These are phyloP conservation scores for Cepaea nemoralis DNA, from an alignment of 1,140 invertebrate genomes.

Conservation along the genomic window DNA sequence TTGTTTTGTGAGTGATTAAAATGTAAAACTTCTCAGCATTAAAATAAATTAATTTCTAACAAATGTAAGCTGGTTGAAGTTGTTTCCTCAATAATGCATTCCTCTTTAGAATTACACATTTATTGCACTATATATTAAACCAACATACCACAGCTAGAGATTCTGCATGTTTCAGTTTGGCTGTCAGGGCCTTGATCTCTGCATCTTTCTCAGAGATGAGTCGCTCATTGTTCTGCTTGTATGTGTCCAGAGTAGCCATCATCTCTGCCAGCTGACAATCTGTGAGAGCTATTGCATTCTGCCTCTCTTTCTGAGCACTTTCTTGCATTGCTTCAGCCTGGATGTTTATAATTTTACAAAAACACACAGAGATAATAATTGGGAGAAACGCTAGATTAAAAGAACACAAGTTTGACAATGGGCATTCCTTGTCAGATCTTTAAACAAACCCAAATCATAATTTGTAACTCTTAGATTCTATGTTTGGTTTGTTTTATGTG, in stretches of 20 bases:
- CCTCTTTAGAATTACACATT: too few species aligned
- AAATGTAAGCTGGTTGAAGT: too few species aligned
- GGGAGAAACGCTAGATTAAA: background rate
- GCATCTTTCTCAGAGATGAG: constrained; percentile 17
- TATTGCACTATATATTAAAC: too few species aligned
- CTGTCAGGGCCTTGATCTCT: constrained; percentile 1
- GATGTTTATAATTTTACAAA: background rate
- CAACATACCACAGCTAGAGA: background rate
- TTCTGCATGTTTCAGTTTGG: constrained; percentile 4
- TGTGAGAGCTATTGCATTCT: background rate
- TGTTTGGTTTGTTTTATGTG: too few species aligned
- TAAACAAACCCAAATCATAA: too few species aligned
- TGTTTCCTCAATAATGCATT: too few species aligned
- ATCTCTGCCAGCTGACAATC: constrained; percentile 32
- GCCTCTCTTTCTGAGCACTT: constrained; percentile 20
- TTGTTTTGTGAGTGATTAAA: too few species aligned
- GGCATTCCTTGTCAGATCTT: too few species aligned
- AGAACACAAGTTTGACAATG: too few species aligned
- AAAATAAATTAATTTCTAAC: too few species aligned
- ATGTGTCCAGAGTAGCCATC: constrained; percentile 33
- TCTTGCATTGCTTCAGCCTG: constrained; percentile 27
- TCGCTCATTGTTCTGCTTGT: constrained; percentile 34
- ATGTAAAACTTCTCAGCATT: too few species aligned
- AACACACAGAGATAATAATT: background rate
- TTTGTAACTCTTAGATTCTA: too few species aligned